Evolutionary conservation across 2,113 vertebrate genomes (phyloP), one percentile per base, ranked within the genome.

Genomic region (Carassius gibelio): DNA sequence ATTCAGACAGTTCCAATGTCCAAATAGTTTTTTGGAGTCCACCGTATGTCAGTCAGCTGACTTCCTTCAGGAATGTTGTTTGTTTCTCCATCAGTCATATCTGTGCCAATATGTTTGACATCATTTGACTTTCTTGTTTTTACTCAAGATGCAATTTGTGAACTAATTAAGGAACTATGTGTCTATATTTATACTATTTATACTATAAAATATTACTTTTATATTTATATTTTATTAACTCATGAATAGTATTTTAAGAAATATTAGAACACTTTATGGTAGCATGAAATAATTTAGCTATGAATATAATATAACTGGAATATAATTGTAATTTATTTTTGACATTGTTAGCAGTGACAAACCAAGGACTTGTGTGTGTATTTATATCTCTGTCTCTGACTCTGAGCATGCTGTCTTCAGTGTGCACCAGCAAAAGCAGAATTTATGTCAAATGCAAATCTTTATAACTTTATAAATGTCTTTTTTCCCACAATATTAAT

Each of bases 331-430:
- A 11, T 55, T 55, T 14, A 15, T 75, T 75, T n/a, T 75, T 75
- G 21, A 75, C 45, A 50, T 50, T 75, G 72, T 26, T 75, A n/a
- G 45, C n/a, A 75, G n/a, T 23, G 59, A 30, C 45, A 75, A 50
- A 50, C n/a, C 45, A 75, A 75, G 45, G 45, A 52, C 72, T 52
- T 4, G 42, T 26, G 59, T 61, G 19, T 61, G 59, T 61, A 1
- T 61, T 3, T 50, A 14, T 50, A 1, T 75, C 1, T 75, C 2
- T 50, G 42, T 13, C n/a, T 30, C 48, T 50, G 23, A 50, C 48
- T 50, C 13, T 52, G 8, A 76, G 26, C 14, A 23, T 21, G 72
- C 50, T 48, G 50, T 85, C 36, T 55, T 13, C 50, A 81, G 79
- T 42, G 30, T 26, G 45, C 50, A 1, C 50, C 50, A 57, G 8